Evolutionary conservation across 2,113 vertebrate genomes (phyloP).

Genomic region (Calypte anna): DNA sequence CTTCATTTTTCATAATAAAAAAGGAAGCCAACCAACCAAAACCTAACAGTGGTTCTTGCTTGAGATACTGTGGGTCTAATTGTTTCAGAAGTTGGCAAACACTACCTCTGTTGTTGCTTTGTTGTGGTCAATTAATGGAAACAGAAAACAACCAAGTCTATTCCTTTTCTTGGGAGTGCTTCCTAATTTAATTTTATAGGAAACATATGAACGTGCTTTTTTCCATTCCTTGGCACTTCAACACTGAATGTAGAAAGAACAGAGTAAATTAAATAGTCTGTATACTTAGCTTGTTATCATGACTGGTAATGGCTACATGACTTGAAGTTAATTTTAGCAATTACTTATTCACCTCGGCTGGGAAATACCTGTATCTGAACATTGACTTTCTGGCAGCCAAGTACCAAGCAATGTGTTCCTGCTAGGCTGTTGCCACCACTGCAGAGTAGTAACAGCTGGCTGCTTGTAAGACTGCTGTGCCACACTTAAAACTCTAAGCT

Average conservation of each 20-base stretch:
- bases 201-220: background rate
- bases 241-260: background rate
- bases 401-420: background rate
- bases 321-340: background rate
- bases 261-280: background rate
- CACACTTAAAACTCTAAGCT: background rate
- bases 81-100: background rate
- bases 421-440: background rate
- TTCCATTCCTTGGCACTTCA: rapidly evolving
- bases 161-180: background rate
- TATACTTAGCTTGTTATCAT: background rate
- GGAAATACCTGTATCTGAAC: background rate
- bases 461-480: background rate
- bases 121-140: background rate
- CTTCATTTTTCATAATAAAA: background rate
- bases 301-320: background rate
- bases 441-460: background rate
- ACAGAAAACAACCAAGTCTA: background rate
- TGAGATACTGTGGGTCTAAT: background rate
- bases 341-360: background rate
- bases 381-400: background rate
- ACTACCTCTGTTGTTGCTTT: background rate
- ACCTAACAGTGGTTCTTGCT: background rate
- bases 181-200: background rate
- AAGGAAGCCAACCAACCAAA: background rate